A percentile compares a stretch with the other conserved stretches of the same genome.
These are phyloP conservation scores for Neogobius melanostomus DNA, from an alignment of 2,113 vertebrate genomes.

Conservation along the genomic window DNA sequence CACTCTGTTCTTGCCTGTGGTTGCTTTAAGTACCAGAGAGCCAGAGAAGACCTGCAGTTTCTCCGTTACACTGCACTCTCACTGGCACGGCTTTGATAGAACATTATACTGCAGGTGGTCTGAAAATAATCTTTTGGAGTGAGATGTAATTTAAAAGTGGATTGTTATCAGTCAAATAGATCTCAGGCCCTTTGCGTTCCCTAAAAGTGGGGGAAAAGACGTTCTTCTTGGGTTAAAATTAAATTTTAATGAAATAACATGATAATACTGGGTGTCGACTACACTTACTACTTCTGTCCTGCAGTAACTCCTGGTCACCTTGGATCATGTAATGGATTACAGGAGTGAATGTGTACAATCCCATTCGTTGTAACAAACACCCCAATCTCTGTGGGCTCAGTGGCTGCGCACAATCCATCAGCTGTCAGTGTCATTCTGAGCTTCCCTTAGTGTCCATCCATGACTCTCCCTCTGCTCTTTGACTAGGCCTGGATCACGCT, in stretches of 20 bases:
- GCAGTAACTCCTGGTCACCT: conserved; percentile 28
- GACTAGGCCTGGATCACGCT: conserved; percentile 29
- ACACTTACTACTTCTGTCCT: conserved; percentile 10
- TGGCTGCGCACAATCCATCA: conserved; percentile 47
- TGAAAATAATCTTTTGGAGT: conserved; percentile 22
- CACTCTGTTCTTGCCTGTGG: conserved; percentile 50
- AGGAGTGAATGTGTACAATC: conserved; percentile 50
- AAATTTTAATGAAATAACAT: no score
- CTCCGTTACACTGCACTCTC: conserved; percentile 39
- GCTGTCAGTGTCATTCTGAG: conserved; percentile 40
- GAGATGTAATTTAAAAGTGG: conserved; percentile 16
- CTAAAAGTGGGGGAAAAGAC: conserved; percentile 6
- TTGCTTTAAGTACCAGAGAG: conserved; percentile 60
- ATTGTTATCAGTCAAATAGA: conserved; percentile 25
- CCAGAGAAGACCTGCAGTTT: conserved; percentile 21
- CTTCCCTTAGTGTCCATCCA: conserved; percentile 32
- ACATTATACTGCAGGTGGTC: conserved; percentile 22
- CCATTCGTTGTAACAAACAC: conserved; percentile 60
- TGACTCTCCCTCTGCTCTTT: conserved; percentile 38
- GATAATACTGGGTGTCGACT: no score
- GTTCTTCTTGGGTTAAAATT: background rate
- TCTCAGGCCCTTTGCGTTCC: background rate
- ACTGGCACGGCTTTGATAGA: conserved; percentile 25
- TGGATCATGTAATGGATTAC: conserved; percentile 45
- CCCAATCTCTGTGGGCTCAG: conserved; percentile 37